A percentile compares a stretch with the other conserved stretches of the same genome.
phyloP scores from a whole-genome alignment of 1,140 invertebrate genomes.

The Schmidtea mediterranea region DNA sequence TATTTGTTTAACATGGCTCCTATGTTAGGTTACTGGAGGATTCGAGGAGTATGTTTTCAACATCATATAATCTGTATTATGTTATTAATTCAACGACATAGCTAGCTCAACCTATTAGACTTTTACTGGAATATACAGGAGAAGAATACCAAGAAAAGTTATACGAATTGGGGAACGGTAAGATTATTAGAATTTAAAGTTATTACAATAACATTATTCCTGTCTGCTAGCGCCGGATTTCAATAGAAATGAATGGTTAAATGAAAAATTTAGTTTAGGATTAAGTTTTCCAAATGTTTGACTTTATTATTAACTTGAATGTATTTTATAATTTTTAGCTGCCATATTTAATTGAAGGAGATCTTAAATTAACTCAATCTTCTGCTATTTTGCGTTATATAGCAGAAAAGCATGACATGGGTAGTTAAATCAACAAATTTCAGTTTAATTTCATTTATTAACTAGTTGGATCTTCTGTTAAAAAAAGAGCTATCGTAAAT shows the following conservation, averaged over 20 bases:
- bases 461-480: constrained; percentile 23
- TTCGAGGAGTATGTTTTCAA: no score
- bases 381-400: constrained; percentile 31
- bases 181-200: no score
- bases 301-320: neutral
- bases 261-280: constrained; percentile 22
- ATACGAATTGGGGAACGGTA: constrained; percentile 25
- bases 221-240: constrained; percentile 26
- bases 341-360: constrained; percentile 32
- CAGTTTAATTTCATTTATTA: no score
- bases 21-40: no score
- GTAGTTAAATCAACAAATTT: no score
- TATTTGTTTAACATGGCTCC: no score
- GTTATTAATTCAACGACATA: no score
- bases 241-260: constrained; percentile 24
- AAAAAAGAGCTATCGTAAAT: constrained; percentile 25
- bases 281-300: constrained; percentile 30
- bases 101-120: constrained; percentile 29
- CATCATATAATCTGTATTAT: no score
- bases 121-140: constrained; percentile 28
- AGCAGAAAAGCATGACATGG: constrained; percentile 26
- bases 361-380: constrained; percentile 30
- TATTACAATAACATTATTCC: no score
- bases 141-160: constrained; percentile 27
- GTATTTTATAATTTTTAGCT: constrained; percentile 22